phyloP scores from a whole-genome alignment of 2,888 invertebrate genomes.

The Diplazon laetatorius region DNA sequence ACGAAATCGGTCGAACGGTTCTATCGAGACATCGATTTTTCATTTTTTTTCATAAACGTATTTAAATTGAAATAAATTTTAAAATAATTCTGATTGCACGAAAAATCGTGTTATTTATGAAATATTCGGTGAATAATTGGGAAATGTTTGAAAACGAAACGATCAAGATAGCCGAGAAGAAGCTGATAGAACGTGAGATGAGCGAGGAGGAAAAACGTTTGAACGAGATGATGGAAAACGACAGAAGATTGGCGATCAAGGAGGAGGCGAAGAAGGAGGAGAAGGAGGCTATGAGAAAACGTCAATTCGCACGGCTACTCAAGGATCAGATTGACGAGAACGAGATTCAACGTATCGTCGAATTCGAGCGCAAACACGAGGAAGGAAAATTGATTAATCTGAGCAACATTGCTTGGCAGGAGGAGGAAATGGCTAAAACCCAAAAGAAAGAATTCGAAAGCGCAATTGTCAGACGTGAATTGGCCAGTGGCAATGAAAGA shows the following conservation, averaged over 20 bases:
- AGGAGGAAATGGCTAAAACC: constrained; percentile 86
- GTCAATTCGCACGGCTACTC: constrained; percentile 85
- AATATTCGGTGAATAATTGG: too few species aligned
- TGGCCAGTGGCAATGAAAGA: constrained; percentile 85
- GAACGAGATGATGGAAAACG: constrained; percentile 89
- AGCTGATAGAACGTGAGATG: constrained; percentile 79
- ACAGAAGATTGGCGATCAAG: constrained; percentile 84
- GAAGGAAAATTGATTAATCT: constrained; percentile 87
- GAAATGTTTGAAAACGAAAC: constrained; percentile 30
- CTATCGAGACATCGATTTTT: too few species aligned
- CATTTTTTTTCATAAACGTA: too few species aligned
- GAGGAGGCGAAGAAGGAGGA: constrained; percentile 85
- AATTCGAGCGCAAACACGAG: constrained; percentile 87
- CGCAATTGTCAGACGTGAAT: constrained; percentile 72
- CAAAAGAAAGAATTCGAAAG: constrained; percentile 73
- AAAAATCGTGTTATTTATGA: too few species aligned
- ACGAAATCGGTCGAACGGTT: too few species aligned
- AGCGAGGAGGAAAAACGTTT: constrained; percentile 83
- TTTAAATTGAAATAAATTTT: too few species aligned
- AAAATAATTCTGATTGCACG: too few species aligned
- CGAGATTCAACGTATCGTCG: constrained; percentile 84
- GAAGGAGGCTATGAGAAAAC: constrained; percentile 80
- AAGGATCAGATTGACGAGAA: constrained; percentile 85
- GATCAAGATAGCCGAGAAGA: constrained; percentile 80
- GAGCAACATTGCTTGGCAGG: constrained; percentile 86